phyloP scores from a whole-genome alignment of 2,113 vertebrate genomes.

The Oryzias melastigma region DNA sequence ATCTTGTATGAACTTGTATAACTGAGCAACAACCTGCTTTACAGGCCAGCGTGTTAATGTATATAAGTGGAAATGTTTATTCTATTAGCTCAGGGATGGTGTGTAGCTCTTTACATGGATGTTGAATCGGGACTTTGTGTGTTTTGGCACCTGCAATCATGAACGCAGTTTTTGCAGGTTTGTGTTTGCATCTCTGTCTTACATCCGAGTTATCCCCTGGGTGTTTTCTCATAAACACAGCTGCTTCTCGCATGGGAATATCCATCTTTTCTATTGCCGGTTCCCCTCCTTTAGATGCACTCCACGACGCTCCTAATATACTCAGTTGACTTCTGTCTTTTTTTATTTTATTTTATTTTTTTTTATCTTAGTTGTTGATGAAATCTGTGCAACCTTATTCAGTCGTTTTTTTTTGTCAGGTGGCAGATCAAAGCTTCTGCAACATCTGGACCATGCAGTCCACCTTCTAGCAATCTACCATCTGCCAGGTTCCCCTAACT shows the following conservation, averaged over 20 bases:
- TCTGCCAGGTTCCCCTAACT: slow-evolving; percentile 41
- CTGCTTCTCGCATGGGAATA: slow-evolving; percentile 27
- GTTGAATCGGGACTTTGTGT: slow-evolving; percentile 6
- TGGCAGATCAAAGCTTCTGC: slow-evolving; percentile 61
- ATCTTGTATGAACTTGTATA: no score
- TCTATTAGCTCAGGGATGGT: no score
- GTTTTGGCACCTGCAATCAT: background rate
- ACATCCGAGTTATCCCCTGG: slow-evolving; percentile 21
- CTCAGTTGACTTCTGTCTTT: background rate
- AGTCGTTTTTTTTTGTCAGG: slow-evolving; percentile 24
- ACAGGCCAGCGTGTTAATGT: no score
- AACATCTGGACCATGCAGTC: slow-evolving; percentile 59
- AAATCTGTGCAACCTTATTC: background rate
- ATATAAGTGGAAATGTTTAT: no score
- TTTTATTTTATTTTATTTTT: background rate
- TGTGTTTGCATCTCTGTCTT: slow-evolving; percentile 3
- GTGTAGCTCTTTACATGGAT: slow-evolving; percentile 44
- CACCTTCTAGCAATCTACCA: slow-evolving; percentile 46
- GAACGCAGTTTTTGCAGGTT: slow-evolving; percentile 4
- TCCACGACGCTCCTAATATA: no score
- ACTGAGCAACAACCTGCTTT: no score
- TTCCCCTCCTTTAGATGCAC: background rate
- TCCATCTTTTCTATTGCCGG: slow-evolving; percentile 12
- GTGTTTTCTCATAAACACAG: slow-evolving; percentile 40
- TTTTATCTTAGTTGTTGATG: background rate